These are phyloP conservation scores for Diarsia mendica DNA, from an alignment of 2,888 invertebrate genomes.

Conservation along the genomic window DNA sequence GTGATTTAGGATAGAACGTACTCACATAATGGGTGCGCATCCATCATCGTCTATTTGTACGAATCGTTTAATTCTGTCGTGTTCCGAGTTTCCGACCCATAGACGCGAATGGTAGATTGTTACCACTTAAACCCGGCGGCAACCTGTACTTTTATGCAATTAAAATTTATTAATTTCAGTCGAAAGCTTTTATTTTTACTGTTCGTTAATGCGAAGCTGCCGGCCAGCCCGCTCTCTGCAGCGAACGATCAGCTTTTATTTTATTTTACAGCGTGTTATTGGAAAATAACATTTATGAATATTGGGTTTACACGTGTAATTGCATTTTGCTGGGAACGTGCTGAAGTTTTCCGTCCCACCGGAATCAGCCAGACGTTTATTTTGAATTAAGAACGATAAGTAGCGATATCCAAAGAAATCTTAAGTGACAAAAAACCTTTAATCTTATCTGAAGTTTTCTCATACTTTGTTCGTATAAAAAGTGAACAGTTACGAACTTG, in stretches of 20 bases:
- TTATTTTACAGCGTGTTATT: slow-evolving; percentile 61
- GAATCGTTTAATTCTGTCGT: slow-evolving; percentile 66
- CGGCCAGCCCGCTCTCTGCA: slow-evolving; percentile 56
- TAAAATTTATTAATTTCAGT: slow-evolving; percentile 84
- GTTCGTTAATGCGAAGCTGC: slow-evolving; percentile 70
- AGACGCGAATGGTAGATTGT: slow-evolving; percentile 65
- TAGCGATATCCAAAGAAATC: slow-evolving; percentile 48
- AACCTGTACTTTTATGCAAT: slow-evolving; percentile 80
- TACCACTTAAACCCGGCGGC: slow-evolving; percentile 73
- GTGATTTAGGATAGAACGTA: slow-evolving; percentile 63
- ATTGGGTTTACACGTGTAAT: slow-evolving; percentile 57
- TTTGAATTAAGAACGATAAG: slow-evolving; percentile 46
- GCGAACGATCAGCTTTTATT: slow-evolving; percentile 58
- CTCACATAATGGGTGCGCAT: slow-evolving; percentile 62
- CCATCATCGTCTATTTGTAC: slow-evolving; percentile 67
- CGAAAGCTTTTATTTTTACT: slow-evolving; percentile 78
- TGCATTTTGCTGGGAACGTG: slow-evolving; percentile 46
- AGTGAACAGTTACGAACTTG: slow-evolving; percentile 73
- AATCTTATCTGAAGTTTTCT: slow-evolving; percentile 71
- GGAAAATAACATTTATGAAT: slow-evolving; percentile 66
- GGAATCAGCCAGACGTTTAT: slow-evolving; percentile 35
- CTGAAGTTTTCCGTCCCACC: slow-evolving; percentile 31
- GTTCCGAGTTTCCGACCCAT: slow-evolving; percentile 57
- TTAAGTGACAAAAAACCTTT: slow-evolving; percentile 61
- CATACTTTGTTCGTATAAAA: slow-evolving; percentile 71